Conservation (phyloP, 2,113 vertebrate species). For the Zosterops japonicus region DNA sequence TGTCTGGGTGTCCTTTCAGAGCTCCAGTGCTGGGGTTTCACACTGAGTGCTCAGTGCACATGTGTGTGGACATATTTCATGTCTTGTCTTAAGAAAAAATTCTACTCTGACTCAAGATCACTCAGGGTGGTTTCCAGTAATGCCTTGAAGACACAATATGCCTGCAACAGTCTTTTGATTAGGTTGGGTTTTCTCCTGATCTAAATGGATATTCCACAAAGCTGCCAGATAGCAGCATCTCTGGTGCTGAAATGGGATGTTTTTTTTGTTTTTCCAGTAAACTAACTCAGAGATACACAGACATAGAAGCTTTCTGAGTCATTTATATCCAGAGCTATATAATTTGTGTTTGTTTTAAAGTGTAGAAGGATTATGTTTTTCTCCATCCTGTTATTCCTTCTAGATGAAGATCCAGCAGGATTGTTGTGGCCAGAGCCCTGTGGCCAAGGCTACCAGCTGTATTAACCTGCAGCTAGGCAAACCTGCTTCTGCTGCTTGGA, state of each 20-base stretch:
- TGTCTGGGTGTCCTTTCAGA: neutral
- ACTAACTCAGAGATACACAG: neutral
- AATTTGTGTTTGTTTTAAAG: neutral
- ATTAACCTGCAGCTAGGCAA: neutral
- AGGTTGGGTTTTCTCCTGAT: neutral
- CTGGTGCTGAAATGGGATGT: neutral
- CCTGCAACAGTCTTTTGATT: neutral
- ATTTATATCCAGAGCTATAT: neutral
- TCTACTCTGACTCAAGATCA: neutral
- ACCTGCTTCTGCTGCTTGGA: neutral
- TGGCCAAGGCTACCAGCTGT: neutral
- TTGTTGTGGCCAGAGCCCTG: neutral
- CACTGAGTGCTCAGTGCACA: neutral
- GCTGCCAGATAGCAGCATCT: neutral
- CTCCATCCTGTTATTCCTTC: neutral
- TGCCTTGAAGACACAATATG: neutral
- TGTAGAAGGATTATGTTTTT: neutral
- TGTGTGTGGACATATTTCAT: neutral
- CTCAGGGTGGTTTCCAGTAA: neutral
- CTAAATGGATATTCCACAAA: neutral
- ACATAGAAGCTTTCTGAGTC: neutral
- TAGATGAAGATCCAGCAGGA: neutral
- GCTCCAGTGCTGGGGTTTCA: neutral
- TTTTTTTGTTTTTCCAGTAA: neutral
- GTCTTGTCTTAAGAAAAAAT: neutral